Base-by-base conservation (phyloP, 2,113 vertebrate species). In the Rhadina sibilatrix region DNA sequence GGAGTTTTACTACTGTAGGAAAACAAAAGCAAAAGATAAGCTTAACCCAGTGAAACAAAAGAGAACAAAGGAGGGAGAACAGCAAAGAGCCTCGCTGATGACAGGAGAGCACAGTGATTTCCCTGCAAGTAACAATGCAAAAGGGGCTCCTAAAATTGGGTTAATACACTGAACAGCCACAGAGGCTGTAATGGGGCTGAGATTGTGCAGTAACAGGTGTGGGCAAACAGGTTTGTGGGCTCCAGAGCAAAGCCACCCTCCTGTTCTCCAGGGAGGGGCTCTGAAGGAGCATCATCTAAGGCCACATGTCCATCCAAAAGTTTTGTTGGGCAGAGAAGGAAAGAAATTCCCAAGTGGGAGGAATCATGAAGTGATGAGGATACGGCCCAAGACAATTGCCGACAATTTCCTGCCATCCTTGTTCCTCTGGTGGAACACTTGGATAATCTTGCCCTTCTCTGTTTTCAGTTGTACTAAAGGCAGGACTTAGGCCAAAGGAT, bases 21-120 rank as follows among this genome's bases (percentile, higher is more conserved):
- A 97, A 97, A 98, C 95, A 98, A 97, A 97, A 97, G 97, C 69
- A 84, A 65, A 89, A 97, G 97, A 95, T 95, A 95, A 97, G 92
- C 85, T 91, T 96, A 95, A 97, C 92, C 97, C 93, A 61, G 12
- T 94, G 95, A 96, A 95, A 96, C 91, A 93, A 95, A 80, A 57
- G 89, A 87, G 90, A 91, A 91, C 90, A 83, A 91, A 96, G 66
- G 25, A 35, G n/a, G 65, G 54, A 85, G 79, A 91, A 81, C 33
- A 89, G 88, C 28, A 21, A 8, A 91, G 83, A 87, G 72, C 71
- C 46, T 91, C 3, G 9, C 14, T 38, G 83, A 91, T 95, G 84
- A 95, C 83, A 93, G 82, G 85, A 89, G 69, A 87, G 6, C 38
- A 44, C 11, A 65, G 19, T 27, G 70, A 96, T 95, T 97, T 97